Conservation (phyloP, 2,888 invertebrate species). For the Aspidapion aeneum region DNA sequence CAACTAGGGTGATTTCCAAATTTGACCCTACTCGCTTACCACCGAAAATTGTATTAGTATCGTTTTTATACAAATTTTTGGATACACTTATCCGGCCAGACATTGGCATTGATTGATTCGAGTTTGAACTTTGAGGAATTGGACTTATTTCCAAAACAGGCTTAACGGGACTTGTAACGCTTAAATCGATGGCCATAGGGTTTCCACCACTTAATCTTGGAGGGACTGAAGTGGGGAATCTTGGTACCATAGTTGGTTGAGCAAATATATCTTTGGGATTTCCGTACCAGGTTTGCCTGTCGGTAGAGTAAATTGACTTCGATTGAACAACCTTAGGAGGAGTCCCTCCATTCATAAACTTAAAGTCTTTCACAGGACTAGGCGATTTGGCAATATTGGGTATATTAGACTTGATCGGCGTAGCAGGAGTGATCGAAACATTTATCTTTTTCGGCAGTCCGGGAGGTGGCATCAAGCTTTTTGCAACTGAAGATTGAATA, state of each 20-base stretch:
- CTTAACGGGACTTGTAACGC: slow-evolving; percentile 52
- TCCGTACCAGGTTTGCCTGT: slow-evolving; percentile 65
- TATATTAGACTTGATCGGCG: slow-evolving; percentile 20
- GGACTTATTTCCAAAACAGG: slow-evolving; percentile 59
- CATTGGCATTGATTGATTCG: background rate
- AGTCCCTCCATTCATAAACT: slow-evolving; percentile 34
- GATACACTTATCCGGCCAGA: slow-evolving; percentile 26
- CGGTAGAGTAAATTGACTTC: slow-evolving; percentile 61
- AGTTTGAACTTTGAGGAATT: slow-evolving; percentile 44
- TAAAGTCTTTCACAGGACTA: slow-evolving; percentile 24
- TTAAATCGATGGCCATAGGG: slow-evolving; percentile 56
- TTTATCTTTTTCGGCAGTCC: slow-evolving; percentile 44
- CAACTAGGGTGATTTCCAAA: slow-evolving; percentile 67
- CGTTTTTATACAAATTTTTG: slow-evolving; percentile 33
- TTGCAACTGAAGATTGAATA: slow-evolving; percentile 36
- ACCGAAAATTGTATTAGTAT: slow-evolving; percentile 41
- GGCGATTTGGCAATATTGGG: slow-evolving; percentile 25
- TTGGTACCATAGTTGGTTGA: slow-evolving; percentile 53
- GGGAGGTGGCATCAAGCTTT: slow-evolving; percentile 38
- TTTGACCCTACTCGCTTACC: slow-evolving; percentile 58
- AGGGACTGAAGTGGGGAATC: slow-evolving; percentile 25
- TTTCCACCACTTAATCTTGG: slow-evolving; percentile 47
- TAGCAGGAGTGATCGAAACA: slow-evolving; percentile 48
- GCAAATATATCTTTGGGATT: slow-evolving; percentile 65
- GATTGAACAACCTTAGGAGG: slow-evolving; percentile 61